Evolutionary conservation across 2,113 vertebrate genomes (phyloP).

Genomic region (Psilopsiagon aymara): DNA sequence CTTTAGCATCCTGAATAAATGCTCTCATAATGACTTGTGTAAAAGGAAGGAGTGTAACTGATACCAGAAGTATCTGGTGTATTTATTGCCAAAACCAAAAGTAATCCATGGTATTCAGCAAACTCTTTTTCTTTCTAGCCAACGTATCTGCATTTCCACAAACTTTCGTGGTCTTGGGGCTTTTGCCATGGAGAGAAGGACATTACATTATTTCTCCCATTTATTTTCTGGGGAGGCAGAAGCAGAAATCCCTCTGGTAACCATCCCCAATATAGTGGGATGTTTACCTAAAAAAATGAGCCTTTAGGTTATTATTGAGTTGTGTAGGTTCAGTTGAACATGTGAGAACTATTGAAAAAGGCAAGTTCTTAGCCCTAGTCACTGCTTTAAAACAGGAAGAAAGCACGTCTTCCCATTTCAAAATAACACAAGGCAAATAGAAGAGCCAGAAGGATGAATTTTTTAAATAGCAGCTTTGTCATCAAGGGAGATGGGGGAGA

Average conservation of each 20-base stretch:
- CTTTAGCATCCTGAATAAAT: constrained; percentile 15
- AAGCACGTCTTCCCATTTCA: not conserved
- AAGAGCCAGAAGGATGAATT: not conserved
- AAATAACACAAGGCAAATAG: not conserved
- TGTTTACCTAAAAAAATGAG: constrained; percentile 9
- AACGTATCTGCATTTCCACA: constrained; percentile 9
- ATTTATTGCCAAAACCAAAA: constrained; percentile 37
- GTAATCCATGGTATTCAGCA: constrained; percentile 14
- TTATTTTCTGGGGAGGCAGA: constrained; percentile 4
- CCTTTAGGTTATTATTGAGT: not conserved
- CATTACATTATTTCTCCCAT: not conserved
- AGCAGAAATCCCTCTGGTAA: constrained; percentile 15
- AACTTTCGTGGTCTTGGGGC: not conserved
- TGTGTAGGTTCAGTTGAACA: not conserved
- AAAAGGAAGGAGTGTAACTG: not conserved
- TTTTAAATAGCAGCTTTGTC: not conserved
- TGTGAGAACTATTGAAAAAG: not conserved
- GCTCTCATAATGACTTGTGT: not conserved
- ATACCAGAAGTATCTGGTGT: not conserved
- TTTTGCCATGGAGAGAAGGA: not conserved
- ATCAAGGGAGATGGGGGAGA: not conserved
- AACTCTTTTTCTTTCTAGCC: constrained; percentile 6
- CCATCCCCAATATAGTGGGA: not conserved
- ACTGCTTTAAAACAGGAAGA: not conserved
- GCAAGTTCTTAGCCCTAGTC: not conserved